These are phyloP conservation scores for Caretta caretta DNA, from an alignment of 2,113 vertebrate genomes.

Conservation along the genomic window DNA sequence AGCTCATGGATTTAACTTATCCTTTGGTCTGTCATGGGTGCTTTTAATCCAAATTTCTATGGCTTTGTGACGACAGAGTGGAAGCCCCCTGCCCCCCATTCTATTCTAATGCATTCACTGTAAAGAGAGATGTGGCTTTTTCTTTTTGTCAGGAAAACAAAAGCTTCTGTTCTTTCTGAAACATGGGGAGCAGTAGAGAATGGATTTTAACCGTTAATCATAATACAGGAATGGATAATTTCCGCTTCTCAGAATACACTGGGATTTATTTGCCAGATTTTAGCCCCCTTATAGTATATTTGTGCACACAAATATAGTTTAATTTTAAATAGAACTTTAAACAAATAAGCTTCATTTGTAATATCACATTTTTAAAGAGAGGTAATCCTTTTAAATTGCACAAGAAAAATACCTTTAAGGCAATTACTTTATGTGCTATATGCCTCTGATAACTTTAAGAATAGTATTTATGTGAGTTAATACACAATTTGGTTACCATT, in stretches of 20 bases:
- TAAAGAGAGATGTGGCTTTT: conserved; percentile 72
- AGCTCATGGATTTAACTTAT: background rate
- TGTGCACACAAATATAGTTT: conserved; percentile 56
- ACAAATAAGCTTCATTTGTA: conserved; percentile 53
- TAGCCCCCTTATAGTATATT: conserved; percentile 43
- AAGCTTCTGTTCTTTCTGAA: conserved; percentile 72
- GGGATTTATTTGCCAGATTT: conserved; percentile 38
- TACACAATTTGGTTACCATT: background rate
- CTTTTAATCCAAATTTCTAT: conserved; percentile 52
- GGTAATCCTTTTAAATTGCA: conserved; percentile 45
- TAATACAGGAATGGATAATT: conserved; percentile 67
- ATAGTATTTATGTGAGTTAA: background rate
- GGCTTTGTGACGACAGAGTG: conserved; percentile 48
- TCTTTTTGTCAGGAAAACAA: conserved; percentile 63
- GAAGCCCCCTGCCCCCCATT: conserved; percentile 4
- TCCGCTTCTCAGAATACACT: conserved; percentile 51
- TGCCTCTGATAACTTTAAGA: conserved; percentile 39
- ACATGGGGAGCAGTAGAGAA: conserved; percentile 39
- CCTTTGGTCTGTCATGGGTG: background rate
- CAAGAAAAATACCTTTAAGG: conserved; percentile 57
- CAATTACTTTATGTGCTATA: conserved; percentile 8
- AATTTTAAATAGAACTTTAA: conserved; percentile 62
- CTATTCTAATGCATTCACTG: conserved; percentile 67
- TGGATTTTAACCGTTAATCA: conserved; percentile 74
- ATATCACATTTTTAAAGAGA: conserved; percentile 59